Evolutionary conservation across 2,113 vertebrate genomes (phyloP), one percentile per base, ranked within the genome.

Genomic region (Herpetotheres cachinnans): DNA sequence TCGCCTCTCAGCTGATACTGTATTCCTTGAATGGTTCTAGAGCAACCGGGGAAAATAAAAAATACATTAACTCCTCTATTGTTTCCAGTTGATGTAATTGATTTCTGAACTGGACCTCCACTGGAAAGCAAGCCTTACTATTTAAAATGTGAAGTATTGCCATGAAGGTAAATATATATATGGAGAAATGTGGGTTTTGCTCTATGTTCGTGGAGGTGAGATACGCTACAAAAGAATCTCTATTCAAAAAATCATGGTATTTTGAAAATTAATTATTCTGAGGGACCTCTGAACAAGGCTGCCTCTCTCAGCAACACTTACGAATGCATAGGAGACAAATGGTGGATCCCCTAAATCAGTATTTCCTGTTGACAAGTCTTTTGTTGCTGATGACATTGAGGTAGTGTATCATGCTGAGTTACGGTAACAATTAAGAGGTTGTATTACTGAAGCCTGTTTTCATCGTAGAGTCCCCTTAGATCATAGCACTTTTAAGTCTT

Each of bases 401-500:
- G 86, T 74, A 70, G 78, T 3, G 10, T 13, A 32, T 36, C 55
- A n/a, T 40, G 91, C 95, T 97, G 96, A 97, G 96, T 94, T 96
- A 93, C 20, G 16, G 81, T 90, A 95, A 95, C 95, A 96, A 96
- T 97, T 97, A 95, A 89, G 94, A 96, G 95, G 18, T 73, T 54
- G 9, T 91, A 80, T 94, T 97, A 92, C 88, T 81, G 85, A 88
- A 97, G 73, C 79, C 94, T 96, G 40, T 96, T 97, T 93, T 96
- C 83, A 89, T 97, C 81, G 92, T 54, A 91, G 65, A 93, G 92
- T 78, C 89, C 92, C 82, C 62, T 76, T 86, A 84, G 85, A 97
- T 86, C 63, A 77, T 77, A 97, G 70, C 81, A 90, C 79, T 96
- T 97, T 80, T 93, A 95, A 96, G 96, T 96, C 91, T 97, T 96